phyloP scores from a whole-genome alignment of 2,797 vertebrate genomes.

The Manis javanica region DNA sequence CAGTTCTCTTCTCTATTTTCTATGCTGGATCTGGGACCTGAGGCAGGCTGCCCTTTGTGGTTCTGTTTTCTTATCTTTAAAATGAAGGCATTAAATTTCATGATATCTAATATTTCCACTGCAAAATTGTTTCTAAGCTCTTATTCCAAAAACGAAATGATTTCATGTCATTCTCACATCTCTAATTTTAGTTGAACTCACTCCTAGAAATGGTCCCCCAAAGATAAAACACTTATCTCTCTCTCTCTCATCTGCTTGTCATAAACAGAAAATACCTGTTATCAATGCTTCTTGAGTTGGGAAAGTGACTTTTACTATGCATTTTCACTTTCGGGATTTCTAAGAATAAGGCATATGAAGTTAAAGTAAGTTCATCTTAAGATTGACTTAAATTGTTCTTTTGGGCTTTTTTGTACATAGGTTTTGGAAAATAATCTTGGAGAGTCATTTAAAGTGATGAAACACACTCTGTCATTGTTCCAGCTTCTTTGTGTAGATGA shows the following conservation, averaged over 20 bases:
- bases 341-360: conserved; percentile 10
- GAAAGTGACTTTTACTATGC: conserved; percentile 40
- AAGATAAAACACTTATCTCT: background rate
- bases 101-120: background rate
- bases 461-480: conserved; percentile 26
- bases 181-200: conserved; percentile 42
- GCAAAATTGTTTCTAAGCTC: conserved; percentile 54
- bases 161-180: conserved; percentile 9
- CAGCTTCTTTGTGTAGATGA: background rate
- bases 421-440: conserved; percentile 45
- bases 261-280: background rate
- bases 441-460: conserved; percentile 48
- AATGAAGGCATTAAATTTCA: background rate
- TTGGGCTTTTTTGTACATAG: background rate
- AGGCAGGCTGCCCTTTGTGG: background rate
- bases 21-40: background rate
- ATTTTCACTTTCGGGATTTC: conserved; percentile 40
- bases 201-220: background rate
- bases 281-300: background rate
- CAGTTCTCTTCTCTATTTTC: background rate
- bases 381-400: conserved; percentile 16
- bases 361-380: conserved; percentile 46
- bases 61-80: conserved; percentile 23
- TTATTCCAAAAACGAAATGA: background rate
- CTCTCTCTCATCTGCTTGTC: background rate